A percentile compares a stretch with the other conserved stretches of the same genome.
Conservation (phyloP, 2,888 invertebrate genomes). For the Pristionchus arcanus region DNA sequence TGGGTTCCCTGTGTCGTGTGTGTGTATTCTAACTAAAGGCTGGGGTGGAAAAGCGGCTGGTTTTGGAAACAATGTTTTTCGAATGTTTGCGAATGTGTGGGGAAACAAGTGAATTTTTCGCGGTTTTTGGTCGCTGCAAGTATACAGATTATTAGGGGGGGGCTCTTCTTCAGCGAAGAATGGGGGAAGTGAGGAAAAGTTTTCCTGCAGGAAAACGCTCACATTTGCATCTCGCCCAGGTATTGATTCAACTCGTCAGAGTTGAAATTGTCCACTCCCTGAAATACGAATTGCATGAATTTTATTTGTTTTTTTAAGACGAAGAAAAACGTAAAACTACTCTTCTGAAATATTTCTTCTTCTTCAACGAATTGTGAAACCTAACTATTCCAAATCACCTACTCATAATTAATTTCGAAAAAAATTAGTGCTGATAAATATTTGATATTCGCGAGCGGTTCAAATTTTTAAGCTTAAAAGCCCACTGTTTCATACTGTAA, state of each 20-base stretch:
- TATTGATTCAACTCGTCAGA: slow-evolving; percentile 48
- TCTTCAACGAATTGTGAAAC: neutral
- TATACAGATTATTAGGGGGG: slow-evolving; percentile 39
- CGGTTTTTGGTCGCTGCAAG: slow-evolving; percentile 28
- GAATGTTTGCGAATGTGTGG: neutral
- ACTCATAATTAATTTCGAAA: too few relatives aligned
- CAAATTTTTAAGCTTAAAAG: too few relatives aligned
- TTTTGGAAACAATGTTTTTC: slow-evolving; percentile 29
- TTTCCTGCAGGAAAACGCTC: neutral
- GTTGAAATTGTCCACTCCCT: slow-evolving; percentile 19
- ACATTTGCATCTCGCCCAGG: slow-evolving; percentile 53
- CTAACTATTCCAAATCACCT: neutral
- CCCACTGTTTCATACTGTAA: too few relatives aligned
- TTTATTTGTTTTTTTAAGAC: neutral
- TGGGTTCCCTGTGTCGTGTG: slow-evolving; percentile 9
- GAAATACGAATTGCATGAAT: neutral
- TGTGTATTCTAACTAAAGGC: neutral
- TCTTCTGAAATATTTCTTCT: too few relatives aligned
- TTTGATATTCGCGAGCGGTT: too few relatives aligned
- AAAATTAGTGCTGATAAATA: too few relatives aligned
- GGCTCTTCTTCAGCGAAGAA: neutral
- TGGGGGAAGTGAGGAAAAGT: neutral
- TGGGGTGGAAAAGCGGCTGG: neutral
- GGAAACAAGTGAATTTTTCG: slow-evolving; percentile 41
- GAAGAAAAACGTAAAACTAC: too few relatives aligned